These are phyloP conservation scores for Holothuria scabra DNA, from an alignment of 53 echinoderm and acorn worm species.

Conservation along the genomic window DNA sequence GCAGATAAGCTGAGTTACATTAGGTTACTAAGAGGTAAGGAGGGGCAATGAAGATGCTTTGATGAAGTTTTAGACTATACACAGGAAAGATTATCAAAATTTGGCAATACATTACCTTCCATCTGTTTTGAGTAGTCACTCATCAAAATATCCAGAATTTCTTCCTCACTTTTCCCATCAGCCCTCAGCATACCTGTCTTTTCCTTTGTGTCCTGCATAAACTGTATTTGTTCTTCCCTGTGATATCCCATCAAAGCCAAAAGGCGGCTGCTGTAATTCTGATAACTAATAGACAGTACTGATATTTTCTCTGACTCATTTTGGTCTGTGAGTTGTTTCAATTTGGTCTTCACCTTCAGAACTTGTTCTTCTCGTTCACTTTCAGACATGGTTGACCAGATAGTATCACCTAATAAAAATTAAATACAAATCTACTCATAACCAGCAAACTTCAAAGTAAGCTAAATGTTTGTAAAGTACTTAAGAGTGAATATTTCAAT, in stretches of 20 bases:
- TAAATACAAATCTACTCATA: neutral
- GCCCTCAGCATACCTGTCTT: constrained; percentile 61
- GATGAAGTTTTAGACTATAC: too few relatives aligned
- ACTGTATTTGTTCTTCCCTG: constrained; percentile 71
- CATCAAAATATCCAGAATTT: constrained; percentile 69
- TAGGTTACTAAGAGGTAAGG: too few relatives aligned
- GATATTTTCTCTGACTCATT: constrained; percentile 75
- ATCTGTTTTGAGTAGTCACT: constrained; percentile 66
- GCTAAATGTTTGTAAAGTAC: too few relatives aligned
- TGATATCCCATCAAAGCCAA: constrained; percentile 84
- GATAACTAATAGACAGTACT: constrained; percentile 70
- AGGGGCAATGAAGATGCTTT: too few relatives aligned
- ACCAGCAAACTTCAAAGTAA: too few relatives aligned
- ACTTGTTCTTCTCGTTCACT: constrained; percentile 93
- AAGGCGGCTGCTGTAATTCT: constrained; percentile 73
- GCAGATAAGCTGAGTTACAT: too few relatives aligned
- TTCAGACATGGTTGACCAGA: constrained; percentile 94
- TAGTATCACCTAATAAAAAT: constrained; percentile 72
- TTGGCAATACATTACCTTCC: constrained; percentile 60
- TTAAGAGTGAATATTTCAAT: too few relatives aligned
- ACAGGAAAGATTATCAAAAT: too few relatives aligned
- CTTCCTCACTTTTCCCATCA: constrained; percentile 83
- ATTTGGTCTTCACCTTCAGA: constrained; percentile 85
- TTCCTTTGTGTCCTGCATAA: constrained; percentile 68
- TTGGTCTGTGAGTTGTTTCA: constrained; percentile 59